Evolutionary conservation across 2,888 invertebrate species (phyloP), one percentile per base, ranked within the genome.

Genomic region (Amphipyra tragopoginis): DNA sequence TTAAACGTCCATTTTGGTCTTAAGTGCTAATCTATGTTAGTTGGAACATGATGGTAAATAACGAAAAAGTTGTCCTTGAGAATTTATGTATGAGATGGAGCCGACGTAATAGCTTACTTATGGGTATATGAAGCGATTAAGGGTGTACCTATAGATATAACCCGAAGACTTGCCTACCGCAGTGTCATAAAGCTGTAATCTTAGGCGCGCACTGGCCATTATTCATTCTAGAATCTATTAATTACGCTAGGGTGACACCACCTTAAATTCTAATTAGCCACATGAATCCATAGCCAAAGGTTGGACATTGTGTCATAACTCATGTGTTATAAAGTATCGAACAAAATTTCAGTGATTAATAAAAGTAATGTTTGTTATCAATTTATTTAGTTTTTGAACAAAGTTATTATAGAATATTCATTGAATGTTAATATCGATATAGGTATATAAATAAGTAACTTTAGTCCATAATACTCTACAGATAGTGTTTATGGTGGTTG

Each of bases 221-320:
- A 77, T 69, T 84, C 82, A 81, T 68, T 63, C 62, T 61, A 34
- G 53, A 70, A 73, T 69, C 75, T 78, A 84, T 84, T 78, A 76
- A 83, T 84, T 80, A 78, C 66, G 34, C 36, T 56, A 51, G 60
- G 67, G 45, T 70, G 61, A 73, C 65, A 74, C 50, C 51, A 70
- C 65, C 72, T 60, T 59, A 53, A 45, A 52, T 59, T 57, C 14
- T 63, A 54, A 44, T 44, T 52, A 55, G 45, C 36, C 42, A 50
- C 55, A 57, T 74, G 65, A 75, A 74, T 74, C 58, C 42, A 40
- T 57, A 48, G 11, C 15, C 29, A 39, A 57, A 63, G 62, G 52
- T 55, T 55, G n/a, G 44, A 53, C 42, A 40, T 43, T 36, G 40
- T 49, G 56, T 55, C 38, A 42, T 49, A 48, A 44, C 13, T 52